Percentiles rank a stretch among this genome's conserved stretches.
Evolutionary conservation across 2,113 vertebrate genomes (phyloP).

Genomic region (Megaceryle torquata): DNA sequence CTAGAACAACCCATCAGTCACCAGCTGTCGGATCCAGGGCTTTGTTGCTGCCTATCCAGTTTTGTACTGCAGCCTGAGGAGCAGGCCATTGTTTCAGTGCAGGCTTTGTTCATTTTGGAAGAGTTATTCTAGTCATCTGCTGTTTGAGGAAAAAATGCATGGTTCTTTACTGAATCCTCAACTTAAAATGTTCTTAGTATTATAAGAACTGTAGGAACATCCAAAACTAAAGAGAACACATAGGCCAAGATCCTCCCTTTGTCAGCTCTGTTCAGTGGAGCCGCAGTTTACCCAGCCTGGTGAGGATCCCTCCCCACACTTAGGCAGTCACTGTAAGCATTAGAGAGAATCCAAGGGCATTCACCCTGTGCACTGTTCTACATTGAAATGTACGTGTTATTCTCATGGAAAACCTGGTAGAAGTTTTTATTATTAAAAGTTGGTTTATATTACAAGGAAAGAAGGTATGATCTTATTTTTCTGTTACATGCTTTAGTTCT

Average conservation of each 20-base stretch:
- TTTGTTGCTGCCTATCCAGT: background rate
- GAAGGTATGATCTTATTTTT: conserved; percentile 14
- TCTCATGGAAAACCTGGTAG: conserved; percentile 49
- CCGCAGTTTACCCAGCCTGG: background rate
- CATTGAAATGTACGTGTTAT: conserved; percentile 49
- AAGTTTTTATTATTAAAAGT: conserved; percentile 72
- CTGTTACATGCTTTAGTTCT: background rate
- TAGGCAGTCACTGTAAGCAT: background rate
- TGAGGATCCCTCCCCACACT: background rate
- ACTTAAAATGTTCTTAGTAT: background rate
- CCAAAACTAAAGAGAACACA: rapidly evolving
- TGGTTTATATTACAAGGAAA: conserved; percentile 64
- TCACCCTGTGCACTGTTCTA: conserved; percentile 58
- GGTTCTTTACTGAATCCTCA: background rate
- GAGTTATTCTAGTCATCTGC: background rate
- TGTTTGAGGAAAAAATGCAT: background rate
- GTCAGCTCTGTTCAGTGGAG: background rate
- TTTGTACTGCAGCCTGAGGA: background rate
- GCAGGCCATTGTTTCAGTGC: background rate
- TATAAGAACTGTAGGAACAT: background rate
- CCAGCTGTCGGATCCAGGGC: background rate
- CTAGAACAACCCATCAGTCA: background rate
- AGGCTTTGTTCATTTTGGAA: background rate
- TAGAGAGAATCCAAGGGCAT: background rate
- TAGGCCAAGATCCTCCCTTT: background rate